Evolutionary conservation across 2,888 invertebrate species (phyloP).

Genomic region (Melieria crassipennis): DNA sequence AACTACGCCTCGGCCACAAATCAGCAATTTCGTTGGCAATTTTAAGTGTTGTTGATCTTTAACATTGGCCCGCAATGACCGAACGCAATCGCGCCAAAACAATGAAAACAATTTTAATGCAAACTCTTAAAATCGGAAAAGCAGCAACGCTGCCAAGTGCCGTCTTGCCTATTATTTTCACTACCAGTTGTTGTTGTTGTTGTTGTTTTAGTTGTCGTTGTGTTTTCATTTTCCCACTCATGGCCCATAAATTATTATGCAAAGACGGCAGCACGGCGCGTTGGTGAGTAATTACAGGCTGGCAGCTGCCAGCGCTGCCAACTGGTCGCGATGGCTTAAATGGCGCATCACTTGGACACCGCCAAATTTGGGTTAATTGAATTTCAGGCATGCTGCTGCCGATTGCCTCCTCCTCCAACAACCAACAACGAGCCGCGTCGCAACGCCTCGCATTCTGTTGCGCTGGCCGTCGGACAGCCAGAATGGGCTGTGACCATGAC

Average conservation of each 20-base stretch:
- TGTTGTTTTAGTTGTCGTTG: background rate
- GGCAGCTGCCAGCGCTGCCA: background rate
- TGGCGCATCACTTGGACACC: conserved; percentile 5
- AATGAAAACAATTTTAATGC: too few species aligned
- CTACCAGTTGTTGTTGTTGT: background rate
- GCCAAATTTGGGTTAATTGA: conserved; percentile 25
- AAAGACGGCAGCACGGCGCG: conserved; percentile 11
- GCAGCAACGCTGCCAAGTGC: background rate
- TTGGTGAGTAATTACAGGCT: conserved; percentile 9
- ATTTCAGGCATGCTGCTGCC: conserved; percentile 13
- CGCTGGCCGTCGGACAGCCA: too few species aligned
- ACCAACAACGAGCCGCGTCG: background rate
- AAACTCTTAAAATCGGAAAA: background rate
- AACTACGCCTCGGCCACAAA: background rate
- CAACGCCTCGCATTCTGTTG: conserved; percentile 6
- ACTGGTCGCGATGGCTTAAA: background rate
- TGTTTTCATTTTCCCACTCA: conserved; percentile 6
- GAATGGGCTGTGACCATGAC: too few species aligned
- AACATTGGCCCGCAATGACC: background rate
- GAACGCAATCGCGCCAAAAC: background rate
- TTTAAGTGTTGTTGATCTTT: conserved; percentile 22
- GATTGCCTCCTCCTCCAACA: background rate
- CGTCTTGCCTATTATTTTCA: conserved; percentile 6
- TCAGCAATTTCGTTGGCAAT: conserved; percentile 9
- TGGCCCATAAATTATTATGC: conserved; percentile 18